phyloP scores from a whole-genome alignment of 1,140 invertebrate genomes.

The Teleopsis dalmanni region DNA sequence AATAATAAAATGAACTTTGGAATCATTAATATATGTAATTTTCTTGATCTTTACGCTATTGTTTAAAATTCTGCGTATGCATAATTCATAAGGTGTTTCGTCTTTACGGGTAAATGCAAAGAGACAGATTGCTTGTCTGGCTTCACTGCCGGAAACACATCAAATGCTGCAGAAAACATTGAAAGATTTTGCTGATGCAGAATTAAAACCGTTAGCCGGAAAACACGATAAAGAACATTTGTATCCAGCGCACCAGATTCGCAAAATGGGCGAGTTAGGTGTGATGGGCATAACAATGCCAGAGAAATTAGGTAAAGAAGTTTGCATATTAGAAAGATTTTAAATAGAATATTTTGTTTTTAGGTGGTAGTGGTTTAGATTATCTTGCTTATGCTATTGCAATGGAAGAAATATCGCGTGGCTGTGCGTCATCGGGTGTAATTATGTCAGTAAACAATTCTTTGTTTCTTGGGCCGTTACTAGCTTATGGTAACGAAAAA shows the following conservation, averaged over 20 bases:
- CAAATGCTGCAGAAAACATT: slow-evolving; percentile 88
- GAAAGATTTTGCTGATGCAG: slow-evolving; percentile 82
- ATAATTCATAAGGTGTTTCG: too few species aligned
- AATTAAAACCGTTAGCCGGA: slow-evolving; percentile 78
- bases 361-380: slow-evolving; percentile 66
- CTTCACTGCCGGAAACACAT: slow-evolving; percentile 80
- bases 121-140: slow-evolving; percentile 56
- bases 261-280: slow-evolving; percentile 87
- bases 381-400: slow-evolving; percentile 90
- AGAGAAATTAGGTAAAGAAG: slow-evolving; percentile 60
- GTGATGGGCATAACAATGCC: slow-evolving; percentile 75
- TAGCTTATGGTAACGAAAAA: slow-evolving; percentile 69
- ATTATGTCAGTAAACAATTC: slow-evolving; percentile 89
- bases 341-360: slow-evolving; percentile 2
- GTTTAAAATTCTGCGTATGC: too few species aligned
- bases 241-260: slow-evolving; percentile 79
- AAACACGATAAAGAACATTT: slow-evolving; percentile 77
- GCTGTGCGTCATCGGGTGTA: slow-evolving; percentile 76
- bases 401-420: slow-evolving; percentile 87
- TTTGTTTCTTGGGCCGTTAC: slow-evolving; percentile 74
- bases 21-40: too few species aligned
- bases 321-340: background rate
- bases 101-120: too few species aligned
- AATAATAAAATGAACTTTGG: too few species aligned
- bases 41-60: too few species aligned